Evolutionary conservation across 2,113 vertebrate species (phyloP), one percentile per base, ranked within the genome.

Genomic region (Stercorarius parasiticus): DNA sequence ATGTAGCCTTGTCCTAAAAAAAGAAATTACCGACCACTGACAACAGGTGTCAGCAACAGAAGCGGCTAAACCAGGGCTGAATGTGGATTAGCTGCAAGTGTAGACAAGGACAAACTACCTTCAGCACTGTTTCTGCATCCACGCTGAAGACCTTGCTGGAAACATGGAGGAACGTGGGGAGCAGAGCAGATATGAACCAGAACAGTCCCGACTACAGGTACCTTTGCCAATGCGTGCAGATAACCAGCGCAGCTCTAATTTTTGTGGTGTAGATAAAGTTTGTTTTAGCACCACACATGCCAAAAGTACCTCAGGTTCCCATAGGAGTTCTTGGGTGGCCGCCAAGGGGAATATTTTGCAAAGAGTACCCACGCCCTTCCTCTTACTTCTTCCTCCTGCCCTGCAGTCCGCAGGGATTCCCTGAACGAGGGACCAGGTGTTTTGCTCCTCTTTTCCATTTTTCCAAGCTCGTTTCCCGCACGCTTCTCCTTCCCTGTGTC

Each of bases 21-120:
- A 89, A 93, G 83, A 95, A 95, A 96, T 95, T 91, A 88, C 94
- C 26, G 23, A 80, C 84, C 94, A 95, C 91, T 96, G 95, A 96
- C 95, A 95, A 96, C 94, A 97, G 96, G 93, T 97, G 95, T 97
- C 95, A 96, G 95, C 96, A 96, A 73, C 71, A 89, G 74, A 90
- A 93, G 86, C 2, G 0, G 70, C 78, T 82, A 89, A 77, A 91
- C 15, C 27, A 2, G 29, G 47, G 55, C 50, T 91, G 93, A 86
- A 92, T 83, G 85, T 73, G 96, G 86, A 92, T 95, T 53, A 95
- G 66, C 78, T 90, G 58, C 84, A 73, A 95, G 94, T 86, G 93
- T 88, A 64, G 86, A 50, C 89, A 95, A 93, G 81, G 91, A 95
- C 77, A 82, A 53, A 76, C 61, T 6, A n/a, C 72, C 42, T 65